Evolutionary conservation across 2,113 vertebrate species (phyloP), one percentile per base, ranked within the genome.

Genomic region (Leucosticte australis): DNA sequence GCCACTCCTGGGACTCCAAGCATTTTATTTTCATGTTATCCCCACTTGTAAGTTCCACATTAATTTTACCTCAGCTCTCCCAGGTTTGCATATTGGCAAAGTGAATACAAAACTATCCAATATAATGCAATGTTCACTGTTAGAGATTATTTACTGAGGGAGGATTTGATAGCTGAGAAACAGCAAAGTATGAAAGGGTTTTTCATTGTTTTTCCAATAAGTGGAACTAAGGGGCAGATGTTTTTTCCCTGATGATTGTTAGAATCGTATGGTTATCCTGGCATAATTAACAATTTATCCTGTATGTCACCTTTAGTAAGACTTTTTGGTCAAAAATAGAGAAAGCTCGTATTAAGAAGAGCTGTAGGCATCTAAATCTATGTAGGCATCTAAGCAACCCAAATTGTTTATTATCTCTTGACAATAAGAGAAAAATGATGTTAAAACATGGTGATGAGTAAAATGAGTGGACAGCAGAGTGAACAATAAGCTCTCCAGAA

Each of bases 1-100:
- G 79, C 78, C 77, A 35, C 83, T 95, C 42, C 85, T 79, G 68
- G 89, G 74, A 90, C 90, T 85, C 69, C 59, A 65, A 70, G 47
- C 69, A 20, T 95, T 94, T 97, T 96, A 82, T 83, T 82, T 3
- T 0, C 24, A 1, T 60, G 46, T 81, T 79, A 70, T 90, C 92
- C 86, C 95, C 69, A 23, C n/a, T 81, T 27, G 4, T 83, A 80
- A 94, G 68, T 93, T 94, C 87, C 84, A 65, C 90, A 74, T 92
- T 97, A 49, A 18, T 97, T 94, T 90, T 96, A 95, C 71, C 59
- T 91, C 92, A 81, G 83, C 94, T 96, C 89, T 95, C 85, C 92
- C 65, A 63, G 90, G 76, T 97, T 90, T 97, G 93, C 79, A 20
- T 87, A 87, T 91, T 94, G 73, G 91, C 91, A 95, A 97, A 97